Percentiles rank a stretch among this genome's conserved stretches.
phyloP scores from a whole-genome alignment of 1,140 invertebrate species.

The Asobara japonica region DNA sequence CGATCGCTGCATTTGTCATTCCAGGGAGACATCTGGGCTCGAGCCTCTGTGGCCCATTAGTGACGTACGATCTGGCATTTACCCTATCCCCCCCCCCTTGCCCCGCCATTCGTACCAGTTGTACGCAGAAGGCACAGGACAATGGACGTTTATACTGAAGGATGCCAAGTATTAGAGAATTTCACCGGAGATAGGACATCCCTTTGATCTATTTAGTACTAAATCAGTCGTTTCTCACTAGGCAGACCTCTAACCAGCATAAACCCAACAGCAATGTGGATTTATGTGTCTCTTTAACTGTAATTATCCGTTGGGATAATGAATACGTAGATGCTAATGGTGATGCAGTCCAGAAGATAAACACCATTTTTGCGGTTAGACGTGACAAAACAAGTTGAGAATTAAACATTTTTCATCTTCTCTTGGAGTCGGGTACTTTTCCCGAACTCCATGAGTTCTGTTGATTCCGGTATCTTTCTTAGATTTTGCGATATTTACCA shows the following conservation, averaged over 20 bases:
- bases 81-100: not conserved
- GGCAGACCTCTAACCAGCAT: no score
- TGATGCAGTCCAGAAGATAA: no score
- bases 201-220: not conserved
- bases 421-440: no score
- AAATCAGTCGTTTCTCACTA: not conserved
- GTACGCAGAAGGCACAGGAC: constrained; percentile 26
- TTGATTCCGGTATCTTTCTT: not conserved
- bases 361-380: no score
- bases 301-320: no score
- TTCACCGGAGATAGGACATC: not conserved
- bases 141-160: constrained; percentile 41
- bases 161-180: not conserved
- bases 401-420: no score
- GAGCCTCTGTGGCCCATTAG: constrained; percentile 41
- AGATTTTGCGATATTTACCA: not conserved
- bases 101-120: not conserved
- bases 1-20: constrained; percentile 55
- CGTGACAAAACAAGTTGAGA: no score
- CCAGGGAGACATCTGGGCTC: constrained; percentile 38
- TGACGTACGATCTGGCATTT: constrained; percentile 35
- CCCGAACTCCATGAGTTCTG: not conserved
- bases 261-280: no score
- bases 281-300: no score
- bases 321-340: no score